Percentiles rank a stretch among this genome's conserved stretches.
phyloP scores from a whole-genome alignment of 2,113 vertebrate species.

The Hydropotes inermis region DNA sequence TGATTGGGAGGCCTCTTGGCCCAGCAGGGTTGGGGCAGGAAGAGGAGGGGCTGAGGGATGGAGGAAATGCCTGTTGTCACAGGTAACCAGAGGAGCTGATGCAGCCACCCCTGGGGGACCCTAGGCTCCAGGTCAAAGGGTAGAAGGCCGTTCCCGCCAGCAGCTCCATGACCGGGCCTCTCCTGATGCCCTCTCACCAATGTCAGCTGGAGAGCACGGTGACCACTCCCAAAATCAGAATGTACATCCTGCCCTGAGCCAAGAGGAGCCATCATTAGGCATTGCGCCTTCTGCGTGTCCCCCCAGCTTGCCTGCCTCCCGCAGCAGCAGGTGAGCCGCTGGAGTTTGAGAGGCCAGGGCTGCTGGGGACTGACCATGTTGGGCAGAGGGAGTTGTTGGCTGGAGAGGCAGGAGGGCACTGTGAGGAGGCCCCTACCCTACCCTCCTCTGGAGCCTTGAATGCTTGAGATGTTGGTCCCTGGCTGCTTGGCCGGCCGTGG shows the following conservation, averaged over 20 bases:
- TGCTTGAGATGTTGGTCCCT: background rate
- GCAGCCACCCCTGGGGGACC: constrained; percentile 6
- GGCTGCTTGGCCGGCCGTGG: background rate
- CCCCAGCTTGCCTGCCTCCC: background rate
- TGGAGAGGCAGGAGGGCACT: background rate
- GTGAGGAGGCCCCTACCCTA: background rate
- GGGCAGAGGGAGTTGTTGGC: background rate
- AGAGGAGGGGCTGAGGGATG: constrained; percentile 72
- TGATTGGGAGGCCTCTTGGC: constrained; percentile 75
- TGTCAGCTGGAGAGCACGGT: background rate
- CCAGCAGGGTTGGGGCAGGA: constrained; percentile 56
- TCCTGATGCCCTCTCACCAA: background rate
- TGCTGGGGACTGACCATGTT: background rate
- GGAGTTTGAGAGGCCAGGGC: background rate
- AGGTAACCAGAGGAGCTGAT: constrained; percentile 68
- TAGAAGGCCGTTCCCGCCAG: background rate
- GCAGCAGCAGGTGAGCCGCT: background rate
- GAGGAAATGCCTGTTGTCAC: constrained; percentile 76
- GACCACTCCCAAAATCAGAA: background rate
- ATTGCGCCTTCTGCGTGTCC: background rate
- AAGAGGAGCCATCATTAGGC: background rate
- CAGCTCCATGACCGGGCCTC: background rate
- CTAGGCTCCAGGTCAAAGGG: constrained; percentile 58
- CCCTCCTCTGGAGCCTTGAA: background rate
- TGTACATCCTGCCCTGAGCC: background rate